Base-by-base conservation (phyloP, 2,888 invertebrate species). In the Malthinus seriepunctatus region DNA sequence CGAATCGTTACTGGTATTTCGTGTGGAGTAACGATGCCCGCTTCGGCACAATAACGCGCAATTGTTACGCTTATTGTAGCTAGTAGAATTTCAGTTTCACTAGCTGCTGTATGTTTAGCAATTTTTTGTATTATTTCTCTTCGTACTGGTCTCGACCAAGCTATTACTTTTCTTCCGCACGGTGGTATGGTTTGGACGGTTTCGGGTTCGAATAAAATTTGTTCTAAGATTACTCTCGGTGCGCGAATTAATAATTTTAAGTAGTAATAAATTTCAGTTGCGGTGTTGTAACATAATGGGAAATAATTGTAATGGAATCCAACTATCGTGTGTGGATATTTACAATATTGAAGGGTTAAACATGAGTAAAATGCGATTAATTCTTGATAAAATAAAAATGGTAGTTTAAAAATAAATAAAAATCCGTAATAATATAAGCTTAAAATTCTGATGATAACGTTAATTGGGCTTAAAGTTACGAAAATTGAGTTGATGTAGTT, bases 121-220 rank as follows among this genome's bases (percentile, higher is more conserved):
- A 88, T 84, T 32, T 82, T 80, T 49, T 82, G 82, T 6, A 90
- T 77, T 9, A 81, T 75, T 0, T 83, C 83, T 5, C 83, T 76
- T 6, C 85, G 79, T 0, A 89, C 83, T 0, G 86, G 83, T 0
- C 86, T 83, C 0, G 89, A 89, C 89, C 90, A 90, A 0, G 87
- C 84, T 2, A 87, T 84, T 1, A 88, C 86, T 80, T 90, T 89
- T 62, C 89, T 80, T 1, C 89, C 89, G 70, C 88, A 88, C 15
- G 88, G 79, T 0, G 87, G 87, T 9, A 86, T 83, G 0, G 85
- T 86, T 71, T 88, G 87, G 14, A 82, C 69, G 4, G 75, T 79
- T 44, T 80, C 79, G 1, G 84, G 83, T 39, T 83, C 82, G 59
- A 83, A 76, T 0, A 88, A 79, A 1, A 88, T 78, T 69, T 89